Conservation (phyloP, 1,140 invertebrate species). For the Nephila pilipes region DNA sequence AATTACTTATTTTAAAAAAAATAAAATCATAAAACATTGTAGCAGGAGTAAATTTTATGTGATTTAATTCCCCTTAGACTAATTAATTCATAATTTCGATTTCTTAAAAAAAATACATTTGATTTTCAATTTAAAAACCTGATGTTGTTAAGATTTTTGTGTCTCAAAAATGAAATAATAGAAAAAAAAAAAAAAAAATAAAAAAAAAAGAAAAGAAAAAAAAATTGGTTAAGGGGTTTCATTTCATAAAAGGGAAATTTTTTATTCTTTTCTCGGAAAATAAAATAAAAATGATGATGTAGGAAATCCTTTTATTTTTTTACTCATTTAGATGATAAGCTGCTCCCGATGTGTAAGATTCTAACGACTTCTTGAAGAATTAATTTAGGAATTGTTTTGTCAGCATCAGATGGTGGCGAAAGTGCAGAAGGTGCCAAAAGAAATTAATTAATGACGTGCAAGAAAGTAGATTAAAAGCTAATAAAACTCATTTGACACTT, state of each 20-base stretch:
- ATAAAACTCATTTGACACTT: too few species aligned
- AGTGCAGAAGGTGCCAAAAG: background rate
- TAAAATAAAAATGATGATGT: background rate
- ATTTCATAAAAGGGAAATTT: background rate
- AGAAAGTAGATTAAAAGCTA: too few species aligned
- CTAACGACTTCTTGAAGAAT: background rate
- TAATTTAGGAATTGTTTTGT: conserved; percentile 32
- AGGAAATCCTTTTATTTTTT: background rate
- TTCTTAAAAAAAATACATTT: too few species aligned
- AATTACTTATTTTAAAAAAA: too few species aligned
- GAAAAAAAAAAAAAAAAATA: too few species aligned
- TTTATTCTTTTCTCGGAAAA: background rate
- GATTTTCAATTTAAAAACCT: too few species aligned
- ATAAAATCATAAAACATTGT: too few species aligned
- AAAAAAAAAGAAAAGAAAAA: background rate
- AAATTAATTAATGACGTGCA: background rate
- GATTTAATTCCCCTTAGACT: too few species aligned
- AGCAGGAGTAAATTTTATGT: too few species aligned
- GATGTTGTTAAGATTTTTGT: too few species aligned
- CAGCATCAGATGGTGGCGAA: background rate
- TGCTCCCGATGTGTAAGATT: background rate
- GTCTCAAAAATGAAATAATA: too few species aligned
- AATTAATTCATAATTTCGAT: too few species aligned
- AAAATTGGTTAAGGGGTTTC: background rate
- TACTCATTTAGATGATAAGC: background rate